These are phyloP conservation scores for Spheniscus mendiculus DNA, from an alignment of 2,113 vertebrate species.

Conservation along the genomic window DNA sequence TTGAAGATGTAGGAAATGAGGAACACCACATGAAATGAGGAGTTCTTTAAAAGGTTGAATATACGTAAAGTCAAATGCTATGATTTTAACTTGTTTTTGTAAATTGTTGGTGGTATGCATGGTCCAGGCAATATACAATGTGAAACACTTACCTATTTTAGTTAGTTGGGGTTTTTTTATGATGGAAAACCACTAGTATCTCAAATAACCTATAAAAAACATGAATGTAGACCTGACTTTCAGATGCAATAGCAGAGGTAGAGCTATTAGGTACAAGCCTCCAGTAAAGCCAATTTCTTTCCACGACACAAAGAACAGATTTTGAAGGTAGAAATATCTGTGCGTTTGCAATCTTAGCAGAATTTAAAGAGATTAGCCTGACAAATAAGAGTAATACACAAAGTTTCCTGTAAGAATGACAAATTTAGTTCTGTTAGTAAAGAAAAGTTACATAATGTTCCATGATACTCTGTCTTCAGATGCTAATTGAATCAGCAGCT, in stretches of 20 bases:
- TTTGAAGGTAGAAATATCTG: background rate
- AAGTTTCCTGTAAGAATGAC: background rate
- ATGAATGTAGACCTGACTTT: background rate
- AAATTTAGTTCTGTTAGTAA: background rate
- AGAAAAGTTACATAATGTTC: background rate
- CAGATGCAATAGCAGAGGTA: background rate
- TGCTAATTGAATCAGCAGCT: background rate
- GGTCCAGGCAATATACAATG: background rate
- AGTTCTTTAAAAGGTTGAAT: background rate
- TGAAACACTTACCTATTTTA: background rate
- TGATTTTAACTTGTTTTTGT: background rate
- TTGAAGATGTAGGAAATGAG: background rate
- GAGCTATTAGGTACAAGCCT: background rate
- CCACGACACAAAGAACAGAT: background rate
- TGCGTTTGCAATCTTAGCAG: background rate
- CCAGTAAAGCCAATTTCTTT: background rate
- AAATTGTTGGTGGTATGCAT: background rate
- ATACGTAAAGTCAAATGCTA: background rate
- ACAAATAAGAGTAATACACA: background rate
- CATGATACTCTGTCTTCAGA: background rate
- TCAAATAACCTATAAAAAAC: background rate
- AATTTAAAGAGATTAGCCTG: background rate
- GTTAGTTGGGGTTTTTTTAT: background rate
- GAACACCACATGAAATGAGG: background rate
- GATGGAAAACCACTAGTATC: background rate